Base-by-base conservation (phyloP, 1,140 invertebrate genomes). In the Coelopa frigida region DNA sequence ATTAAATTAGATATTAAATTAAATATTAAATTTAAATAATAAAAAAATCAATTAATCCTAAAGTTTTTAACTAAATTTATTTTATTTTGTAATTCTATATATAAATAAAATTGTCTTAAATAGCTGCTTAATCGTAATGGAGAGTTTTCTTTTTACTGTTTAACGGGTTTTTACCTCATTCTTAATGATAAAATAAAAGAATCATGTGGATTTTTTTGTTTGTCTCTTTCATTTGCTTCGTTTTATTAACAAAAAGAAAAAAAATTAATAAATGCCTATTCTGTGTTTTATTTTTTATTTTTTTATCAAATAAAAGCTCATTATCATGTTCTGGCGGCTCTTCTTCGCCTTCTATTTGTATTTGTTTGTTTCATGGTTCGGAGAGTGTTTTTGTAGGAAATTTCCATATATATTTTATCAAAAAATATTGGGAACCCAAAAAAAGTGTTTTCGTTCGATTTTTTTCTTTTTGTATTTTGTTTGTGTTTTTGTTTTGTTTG, bases 381-480 rank as follows among this genome's bases (percentile, higher is more conserved):
- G 22, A 44, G 33, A 14, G 15, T 31, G 26, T 35, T 44, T 35
- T 41, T 20, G 23, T 22, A 22, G 41, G 26, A 29, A 43, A 32
- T 32, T 20, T 8, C 23, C 20, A 18, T 18, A 31, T 35, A 44
- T 24, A 40, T 48, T 44, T 39, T 43, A 37, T 43, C 27, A 44
- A 44, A 39, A 49, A 44, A 39, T 44, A 44, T 31, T 38, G 24
- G 23, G 32, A 47, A 43, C 23, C 44, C 15, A 37, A 32, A 38
- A 49, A 21, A 27, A 21, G 22, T 39, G 44, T 40, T 46, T 51
- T 26, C 32, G 35, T 38, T 50, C 50, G 47, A 46, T 48, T 39
- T 53, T 56, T 55, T 52, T 56, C 52, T 46, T 52, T 49, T 50
- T 51, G 46, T 48, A 35, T 63, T 58, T 49, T 44, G 46, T 53